phyloP scores from a whole-genome alignment of 2,888 invertebrate species.

The Andrena dorsata region DNA sequence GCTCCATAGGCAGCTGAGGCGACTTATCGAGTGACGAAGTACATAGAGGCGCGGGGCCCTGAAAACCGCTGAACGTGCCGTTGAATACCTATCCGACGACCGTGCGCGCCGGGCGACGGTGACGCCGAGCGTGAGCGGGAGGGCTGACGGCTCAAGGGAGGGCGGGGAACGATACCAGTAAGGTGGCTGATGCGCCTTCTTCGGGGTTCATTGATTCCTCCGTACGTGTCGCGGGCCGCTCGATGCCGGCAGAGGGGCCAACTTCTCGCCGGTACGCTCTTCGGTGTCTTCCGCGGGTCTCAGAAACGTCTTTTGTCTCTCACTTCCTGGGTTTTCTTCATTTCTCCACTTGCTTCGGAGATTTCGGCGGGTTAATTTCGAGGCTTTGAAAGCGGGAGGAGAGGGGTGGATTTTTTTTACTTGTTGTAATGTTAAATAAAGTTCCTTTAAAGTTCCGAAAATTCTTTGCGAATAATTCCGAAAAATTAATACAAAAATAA shows the following conservation, averaged over 20 bases:
- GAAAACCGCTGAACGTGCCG: slow-evolving; percentile 59
- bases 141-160: slow-evolving; percentile 28
- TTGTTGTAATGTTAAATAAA: too few relatives aligned
- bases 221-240: background rate
- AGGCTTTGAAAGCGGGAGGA: too few relatives aligned
- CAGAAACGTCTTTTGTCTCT: too few relatives aligned
- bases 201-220: slow-evolving; percentile 24
- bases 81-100: slow-evolving; percentile 49
- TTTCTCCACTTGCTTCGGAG: too few relatives aligned
- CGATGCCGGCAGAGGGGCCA: background rate
- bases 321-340: too few relatives aligned
- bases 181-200: slow-evolving; percentile 16
- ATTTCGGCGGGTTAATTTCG: too few relatives aligned
- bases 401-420: too few relatives aligned
- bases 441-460: too few relatives aligned
- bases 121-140: slow-evolving; percentile 43
- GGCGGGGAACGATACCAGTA: background rate
- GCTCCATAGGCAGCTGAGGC: slow-evolving; percentile 60
- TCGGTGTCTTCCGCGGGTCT: background rate
- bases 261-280: background rate
- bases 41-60: slow-evolving; percentile 32
- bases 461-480: too few relatives aligned
- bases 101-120: slow-evolving; percentile 18
- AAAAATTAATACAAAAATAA: too few relatives aligned
- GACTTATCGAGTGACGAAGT: slow-evolving; percentile 68